Base-by-base conservation (phyloP, 1,140 invertebrate species). In the Atta colombica region DNA sequence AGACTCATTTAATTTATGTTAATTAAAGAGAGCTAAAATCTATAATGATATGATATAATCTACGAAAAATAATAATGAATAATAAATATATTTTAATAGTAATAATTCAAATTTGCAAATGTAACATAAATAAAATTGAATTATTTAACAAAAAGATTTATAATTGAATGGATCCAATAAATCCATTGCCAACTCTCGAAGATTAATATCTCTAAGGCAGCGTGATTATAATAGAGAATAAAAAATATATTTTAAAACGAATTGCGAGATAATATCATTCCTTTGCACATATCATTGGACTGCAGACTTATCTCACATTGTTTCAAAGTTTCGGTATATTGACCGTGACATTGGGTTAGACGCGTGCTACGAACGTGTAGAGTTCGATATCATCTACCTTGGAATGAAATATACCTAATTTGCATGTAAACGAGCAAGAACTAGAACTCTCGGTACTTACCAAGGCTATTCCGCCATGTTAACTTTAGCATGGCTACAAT, bases 341-440 rank as follows among this genome's bases (percentile, higher is more conserved):
- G 69, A 39, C 69, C 80, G 39, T 84, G 80, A 84, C 80, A 84
- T 75, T 84, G 80, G 60, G 69, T 61, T 28, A 31, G 58, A 84
- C 10, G 21, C 66, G 39, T 74, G 28, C n/a, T 84, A 28, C 28
- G 45, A 75, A 75, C 55, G 45, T 63, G 80, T 75, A 18, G 14
- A 63, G 55, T 75, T 75, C 69, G 69, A 84, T 84, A 75, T 63
- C 80, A 75, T 84, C 80, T 84, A 75, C 25, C 55, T 39, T n/a
- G 55, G 25, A 63, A 25, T 84, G 80, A 84, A 84, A 84, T 84
- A 84, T 84, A 75, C 7, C 69, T 75, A 74, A 84, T 84, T 74
- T 84, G 80, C 80, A 74, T 84, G 80, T 75, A 84, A 84, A 84
- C 80, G 80, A 84, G 80, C 80, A 84, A 84, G 80, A 74, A 31